Conservation (phyloP, 1,140 invertebrate genomes). For the Aphis gossypii region DNA sequence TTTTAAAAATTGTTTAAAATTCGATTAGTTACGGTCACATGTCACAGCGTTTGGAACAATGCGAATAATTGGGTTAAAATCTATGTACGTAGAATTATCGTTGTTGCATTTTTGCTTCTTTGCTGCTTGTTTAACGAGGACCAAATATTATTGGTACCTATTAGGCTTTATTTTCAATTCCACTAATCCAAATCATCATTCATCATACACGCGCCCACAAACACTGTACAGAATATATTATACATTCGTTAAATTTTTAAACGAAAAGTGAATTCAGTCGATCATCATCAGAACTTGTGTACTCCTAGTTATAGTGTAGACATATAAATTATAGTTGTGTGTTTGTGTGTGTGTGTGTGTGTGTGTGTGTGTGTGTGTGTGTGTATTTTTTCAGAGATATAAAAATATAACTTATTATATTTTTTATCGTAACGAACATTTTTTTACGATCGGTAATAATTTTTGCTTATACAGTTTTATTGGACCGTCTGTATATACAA, state of each 20-base stretch:
- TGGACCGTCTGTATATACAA: background rate
- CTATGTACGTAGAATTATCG: background rate
- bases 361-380: too few relatives aligned
- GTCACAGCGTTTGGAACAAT: background rate
- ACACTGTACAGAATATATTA: background rate
- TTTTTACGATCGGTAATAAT: conserved; percentile 9
- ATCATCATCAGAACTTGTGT: background rate
- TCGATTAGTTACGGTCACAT: background rate
- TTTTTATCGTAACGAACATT: background rate
- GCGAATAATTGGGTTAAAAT: background rate
- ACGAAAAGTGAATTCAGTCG: background rate
- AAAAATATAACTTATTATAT: background rate
- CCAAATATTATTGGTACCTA: too few relatives aligned
- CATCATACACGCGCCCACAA: background rate
- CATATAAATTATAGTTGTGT: background rate
- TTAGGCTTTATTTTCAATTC: background rate
- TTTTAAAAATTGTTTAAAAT: background rate
- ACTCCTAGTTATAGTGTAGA: background rate
- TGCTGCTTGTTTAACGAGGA: background rate
- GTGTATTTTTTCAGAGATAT: background rate
- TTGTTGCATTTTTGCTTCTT: background rate
- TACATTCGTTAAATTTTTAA: background rate
- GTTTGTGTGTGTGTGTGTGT: too few relatives aligned
- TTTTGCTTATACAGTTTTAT: background rate
- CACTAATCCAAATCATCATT: background rate